These are phyloP conservation scores for Neomicropteryx cornuta DNA, from an alignment of 1,140 invertebrate genomes.

Conservation along the genomic window DNA sequence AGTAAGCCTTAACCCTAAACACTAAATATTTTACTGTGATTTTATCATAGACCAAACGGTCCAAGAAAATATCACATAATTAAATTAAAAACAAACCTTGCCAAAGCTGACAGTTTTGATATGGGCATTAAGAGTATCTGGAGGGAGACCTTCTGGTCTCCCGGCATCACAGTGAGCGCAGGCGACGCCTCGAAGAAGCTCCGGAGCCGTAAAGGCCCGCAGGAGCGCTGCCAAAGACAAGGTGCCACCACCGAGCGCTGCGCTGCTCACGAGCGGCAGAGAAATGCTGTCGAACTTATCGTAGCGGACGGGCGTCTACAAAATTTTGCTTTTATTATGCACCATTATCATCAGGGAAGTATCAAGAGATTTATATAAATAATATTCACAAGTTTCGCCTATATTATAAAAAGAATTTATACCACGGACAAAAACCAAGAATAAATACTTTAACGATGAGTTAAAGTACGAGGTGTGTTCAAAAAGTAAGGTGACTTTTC, in stretches of 20 bases:
- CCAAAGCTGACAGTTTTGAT: conserved; percentile 78
- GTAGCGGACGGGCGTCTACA: conserved; percentile 70
- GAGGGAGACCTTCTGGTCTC: conserved; percentile 68
- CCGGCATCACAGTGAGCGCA: conserved; percentile 71
- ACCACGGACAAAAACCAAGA: conserved; percentile 1
- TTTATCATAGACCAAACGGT: neutral
- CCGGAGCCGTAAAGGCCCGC: conserved; percentile 70
- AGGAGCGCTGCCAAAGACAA: conserved; percentile 41
- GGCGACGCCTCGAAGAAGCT: conserved; percentile 70
- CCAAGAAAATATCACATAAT: neutral
- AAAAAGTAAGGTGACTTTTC: no score
- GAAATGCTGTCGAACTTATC: conserved; percentile 86
- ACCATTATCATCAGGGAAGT: no score
- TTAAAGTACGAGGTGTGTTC: no score
- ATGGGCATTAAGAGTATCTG: conserved; percentile 47
- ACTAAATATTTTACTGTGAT: no score
- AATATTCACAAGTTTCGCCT: conserved; percentile 12
- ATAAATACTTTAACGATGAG: no score
- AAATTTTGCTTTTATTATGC: no score
- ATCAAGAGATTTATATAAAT: no score
- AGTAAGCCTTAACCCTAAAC: no score
- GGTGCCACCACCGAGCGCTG: conserved; percentile 44
- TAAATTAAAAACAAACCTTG: conserved; percentile 45
- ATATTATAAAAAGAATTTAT: conserved; percentile 6
- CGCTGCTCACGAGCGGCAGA: conserved; percentile 45